phyloP scores from a whole-genome alignment of 1,140 invertebrate genomes.

The Cataglyphis hispanica region DNA sequence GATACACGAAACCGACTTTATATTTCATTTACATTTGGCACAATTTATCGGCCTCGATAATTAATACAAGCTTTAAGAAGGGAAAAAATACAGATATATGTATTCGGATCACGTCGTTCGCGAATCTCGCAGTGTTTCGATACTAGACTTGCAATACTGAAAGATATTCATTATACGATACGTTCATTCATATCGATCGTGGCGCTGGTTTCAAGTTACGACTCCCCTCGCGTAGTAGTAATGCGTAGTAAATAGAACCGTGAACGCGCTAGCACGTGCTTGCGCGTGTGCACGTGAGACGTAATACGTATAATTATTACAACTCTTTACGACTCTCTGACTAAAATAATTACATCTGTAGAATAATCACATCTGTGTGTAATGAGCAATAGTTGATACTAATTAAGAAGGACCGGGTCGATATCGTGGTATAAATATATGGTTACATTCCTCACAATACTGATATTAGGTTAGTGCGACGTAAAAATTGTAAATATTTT shows the following conservation, averaged over 20 bases:
- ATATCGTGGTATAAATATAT: neutral
- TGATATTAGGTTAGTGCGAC: slow-evolving; percentile 26
- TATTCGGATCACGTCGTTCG: too few relatives aligned
- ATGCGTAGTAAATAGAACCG: neutral
- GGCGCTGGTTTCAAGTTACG: neutral
- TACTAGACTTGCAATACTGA: too few relatives aligned
- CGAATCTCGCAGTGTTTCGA: too few relatives aligned
- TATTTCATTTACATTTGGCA: too few relatives aligned
- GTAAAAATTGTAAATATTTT: neutral
- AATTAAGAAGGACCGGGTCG: slow-evolving; percentile 10
- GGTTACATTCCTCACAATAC: neutral
- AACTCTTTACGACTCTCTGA: neutral
- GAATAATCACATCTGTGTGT: neutral
- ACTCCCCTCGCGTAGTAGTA: neutral
- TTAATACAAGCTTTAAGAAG: too few relatives aligned
- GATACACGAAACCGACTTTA: too few relatives aligned
- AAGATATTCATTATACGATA: too few relatives aligned
- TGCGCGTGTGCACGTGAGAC: neutral
- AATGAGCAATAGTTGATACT: neutral
- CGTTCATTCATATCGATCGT: too few relatives aligned
- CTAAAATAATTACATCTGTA: neutral
- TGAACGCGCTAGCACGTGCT: neutral
- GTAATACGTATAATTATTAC: neutral
- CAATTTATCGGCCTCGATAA: too few relatives aligned
- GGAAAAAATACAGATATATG: too few relatives aligned